These are phyloP conservation scores for Rhyzopertha dominica DNA, from an alignment of 1,140 invertebrate species.

Conservation along the genomic window DNA sequence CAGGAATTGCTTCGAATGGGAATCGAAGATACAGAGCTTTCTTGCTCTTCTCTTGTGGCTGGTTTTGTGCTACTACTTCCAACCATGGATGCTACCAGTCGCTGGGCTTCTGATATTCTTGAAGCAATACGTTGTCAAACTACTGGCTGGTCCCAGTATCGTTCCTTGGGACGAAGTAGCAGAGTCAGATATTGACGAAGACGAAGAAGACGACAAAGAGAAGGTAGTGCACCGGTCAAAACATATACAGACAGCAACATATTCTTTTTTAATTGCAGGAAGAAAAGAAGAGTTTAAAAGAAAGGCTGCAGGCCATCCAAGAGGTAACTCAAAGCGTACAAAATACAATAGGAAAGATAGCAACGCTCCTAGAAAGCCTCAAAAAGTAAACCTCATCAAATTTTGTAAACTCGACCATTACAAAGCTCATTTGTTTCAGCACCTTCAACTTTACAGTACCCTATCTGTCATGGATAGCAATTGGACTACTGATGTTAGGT, in stretches of 20 bases:
- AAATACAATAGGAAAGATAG: conserved; percentile 88
- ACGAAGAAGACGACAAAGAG: conserved; percentile 74
- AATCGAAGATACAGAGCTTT: conserved; percentile 82
- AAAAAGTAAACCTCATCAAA: conserved; percentile 69
- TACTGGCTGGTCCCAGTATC: conserved; percentile 44
- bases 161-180: conserved; percentile 75
- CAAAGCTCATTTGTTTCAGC: conserved; percentile 52
- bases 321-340: conserved; percentile 93
- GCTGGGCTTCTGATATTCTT: conserved; percentile 71
- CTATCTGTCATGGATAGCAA: conserved; percentile 90
- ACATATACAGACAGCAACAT: conserved; percentile 10
- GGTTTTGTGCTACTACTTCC: conserved; percentile 74
- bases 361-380: conserved; percentile 84
- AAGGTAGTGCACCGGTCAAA: conserved; percentile 48
- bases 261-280: conserved; percentile 70
- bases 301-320: conserved; percentile 89
- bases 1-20: conserved; percentile 96
- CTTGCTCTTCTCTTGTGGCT: conserved; percentile 82
- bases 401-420: not conserved
- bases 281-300: conserved; percentile 93
- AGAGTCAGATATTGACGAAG: conserved; percentile 57
- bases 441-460: conserved; percentile 97
- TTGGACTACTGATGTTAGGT: conserved; percentile 66
- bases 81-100: conserved; percentile 84
- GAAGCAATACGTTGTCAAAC: conserved; percentile 63